Evolutionary conservation across 2,888 invertebrate genomes (phyloP).

Genomic region (Diploptera punctata): DNA sequence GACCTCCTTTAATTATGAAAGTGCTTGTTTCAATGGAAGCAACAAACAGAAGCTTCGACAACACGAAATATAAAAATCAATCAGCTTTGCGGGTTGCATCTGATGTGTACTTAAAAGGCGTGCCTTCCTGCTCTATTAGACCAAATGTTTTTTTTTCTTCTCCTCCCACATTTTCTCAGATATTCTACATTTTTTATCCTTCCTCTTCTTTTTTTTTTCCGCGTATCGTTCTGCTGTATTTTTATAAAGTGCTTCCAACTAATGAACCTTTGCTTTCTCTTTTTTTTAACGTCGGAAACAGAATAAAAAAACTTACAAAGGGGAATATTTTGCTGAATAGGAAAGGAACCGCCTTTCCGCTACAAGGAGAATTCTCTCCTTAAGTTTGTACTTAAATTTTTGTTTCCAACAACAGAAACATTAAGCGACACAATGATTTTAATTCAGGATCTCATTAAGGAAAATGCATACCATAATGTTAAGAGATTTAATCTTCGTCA

Average conservation of each 20-base stretch:
- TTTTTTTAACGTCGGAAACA: background rate
- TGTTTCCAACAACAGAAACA: too few species aligned
- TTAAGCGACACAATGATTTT: too few species aligned
- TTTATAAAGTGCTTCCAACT: slow-evolving; percentile 20
- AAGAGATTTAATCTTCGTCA: too few species aligned
- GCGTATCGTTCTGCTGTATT: background rate
- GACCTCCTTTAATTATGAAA: too few species aligned
- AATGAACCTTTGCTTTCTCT: slow-evolving; percentile 3
- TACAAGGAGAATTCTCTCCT: slow-evolving; percentile 1
- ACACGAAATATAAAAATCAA: slow-evolving; percentile 36
- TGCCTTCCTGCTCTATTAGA: background rate
- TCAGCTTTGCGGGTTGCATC: background rate
- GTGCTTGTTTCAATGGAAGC: too few species aligned
- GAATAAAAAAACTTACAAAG: slow-evolving; percentile 8
- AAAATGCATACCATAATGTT: too few species aligned
- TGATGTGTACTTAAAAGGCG: slow-evolving; percentile 22
- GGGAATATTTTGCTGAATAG: background rate
- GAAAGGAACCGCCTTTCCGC: slow-evolving; percentile 35
- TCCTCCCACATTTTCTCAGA: slow-evolving; percentile 1
- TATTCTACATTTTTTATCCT: too few species aligned
- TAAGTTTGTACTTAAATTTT: too few species aligned
- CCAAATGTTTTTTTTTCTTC: background rate
- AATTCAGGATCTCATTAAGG: too few species aligned
- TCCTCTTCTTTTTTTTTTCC: background rate
- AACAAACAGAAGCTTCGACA: background rate